Evolutionary conservation across 2,888 invertebrate genomes (phyloP).

Genomic region (Meiosimyza platycephala): DNA sequence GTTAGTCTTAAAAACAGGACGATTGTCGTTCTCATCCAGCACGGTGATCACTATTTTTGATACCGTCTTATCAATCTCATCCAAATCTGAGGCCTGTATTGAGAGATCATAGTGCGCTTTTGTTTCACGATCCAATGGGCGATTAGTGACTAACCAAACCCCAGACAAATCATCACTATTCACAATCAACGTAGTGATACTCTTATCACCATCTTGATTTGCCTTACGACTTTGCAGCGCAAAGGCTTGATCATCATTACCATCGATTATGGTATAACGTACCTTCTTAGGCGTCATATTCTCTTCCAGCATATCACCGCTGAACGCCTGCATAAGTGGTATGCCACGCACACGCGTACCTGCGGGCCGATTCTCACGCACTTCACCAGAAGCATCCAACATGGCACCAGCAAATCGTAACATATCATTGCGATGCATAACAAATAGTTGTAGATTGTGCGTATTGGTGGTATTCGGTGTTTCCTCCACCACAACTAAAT

Average conservation of each 20-base stretch:
- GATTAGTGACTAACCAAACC: conserved; percentile 80
- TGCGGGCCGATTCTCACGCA: conserved; percentile 80
- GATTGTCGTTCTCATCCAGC: conserved; percentile 91
- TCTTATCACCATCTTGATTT: conserved; percentile 51
- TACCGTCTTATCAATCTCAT: conserved; percentile 83
- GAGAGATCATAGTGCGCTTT: conserved; percentile 79
- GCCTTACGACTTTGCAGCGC: conserved; percentile 71
- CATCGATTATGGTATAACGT: conserved; percentile 83
- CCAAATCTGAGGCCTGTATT: conserved; percentile 83
- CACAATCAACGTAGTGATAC: conserved; percentile 53
- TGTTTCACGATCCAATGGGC: conserved; percentile 82
- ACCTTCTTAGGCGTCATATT: conserved; percentile 68
- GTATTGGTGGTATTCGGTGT: conserved; percentile 82
- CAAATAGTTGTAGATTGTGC: conserved; percentile 83
- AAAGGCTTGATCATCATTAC: conserved; percentile 80
- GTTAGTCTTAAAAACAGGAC: conserved; percentile 83
- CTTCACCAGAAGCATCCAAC: conserved; percentile 75
- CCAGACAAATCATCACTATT: conserved; percentile 72
- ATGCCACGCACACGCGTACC: conserved; percentile 80
- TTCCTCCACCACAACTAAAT: conserved; percentile 84
- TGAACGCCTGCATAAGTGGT: conserved; percentile 78
- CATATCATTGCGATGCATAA: conserved; percentile 86
- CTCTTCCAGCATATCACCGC: conserved; percentile 67
- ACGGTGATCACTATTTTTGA: conserved; percentile 83
- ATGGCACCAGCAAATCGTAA: conserved; percentile 78